Evolutionary conservation across 1,140 invertebrate genomes (phyloP).

Genomic region (Drosophila tani): DNA sequence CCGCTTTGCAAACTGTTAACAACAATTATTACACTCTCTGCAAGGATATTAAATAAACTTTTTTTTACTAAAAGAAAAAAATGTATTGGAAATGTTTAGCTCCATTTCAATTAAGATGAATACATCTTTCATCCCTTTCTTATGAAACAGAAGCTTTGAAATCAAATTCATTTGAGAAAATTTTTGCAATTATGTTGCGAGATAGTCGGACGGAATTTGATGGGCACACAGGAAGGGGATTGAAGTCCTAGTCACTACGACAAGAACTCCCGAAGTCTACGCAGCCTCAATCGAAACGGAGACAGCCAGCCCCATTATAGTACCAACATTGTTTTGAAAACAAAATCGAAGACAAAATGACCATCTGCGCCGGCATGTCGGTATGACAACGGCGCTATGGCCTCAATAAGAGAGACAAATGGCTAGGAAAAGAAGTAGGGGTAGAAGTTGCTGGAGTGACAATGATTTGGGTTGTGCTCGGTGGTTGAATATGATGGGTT

Average conservation of each 20-base stretch:
- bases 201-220: slow-evolving; percentile 9
- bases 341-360: slow-evolving; percentile 74
- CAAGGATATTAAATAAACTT: too few species aligned
- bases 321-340: slow-evolving; percentile 73
- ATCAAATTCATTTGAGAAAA: slow-evolving; percentile 24
- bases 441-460: neutral
- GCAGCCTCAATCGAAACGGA: slow-evolving; percentile 50
- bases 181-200: neutral
- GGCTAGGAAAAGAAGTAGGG: slow-evolving; percentile 12
- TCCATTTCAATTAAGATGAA: slow-evolving; percentile 51
- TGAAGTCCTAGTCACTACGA: neutral
- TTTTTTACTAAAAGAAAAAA: too few species aligned
- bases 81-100: slow-evolving; percentile 14
- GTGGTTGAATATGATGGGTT: slow-evolving; percentile 30
- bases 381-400: slow-evolving; percentile 58
- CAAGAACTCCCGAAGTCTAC: neutral
- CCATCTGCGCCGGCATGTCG: slow-evolving; percentile 48
- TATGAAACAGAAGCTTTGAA: slow-evolving; percentile 1
- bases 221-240: slow-evolving; percentile 9
- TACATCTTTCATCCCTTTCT: neutral
- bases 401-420: slow-evolving; percentile 62
- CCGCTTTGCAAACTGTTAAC: too few species aligned
- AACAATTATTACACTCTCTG: too few species aligned
- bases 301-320: slow-evolving; percentile 56
- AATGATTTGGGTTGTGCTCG: neutral